Base-by-base conservation (phyloP, 2,797 vertebrate genomes). In the Hapalemur alaotrensis region DNA sequence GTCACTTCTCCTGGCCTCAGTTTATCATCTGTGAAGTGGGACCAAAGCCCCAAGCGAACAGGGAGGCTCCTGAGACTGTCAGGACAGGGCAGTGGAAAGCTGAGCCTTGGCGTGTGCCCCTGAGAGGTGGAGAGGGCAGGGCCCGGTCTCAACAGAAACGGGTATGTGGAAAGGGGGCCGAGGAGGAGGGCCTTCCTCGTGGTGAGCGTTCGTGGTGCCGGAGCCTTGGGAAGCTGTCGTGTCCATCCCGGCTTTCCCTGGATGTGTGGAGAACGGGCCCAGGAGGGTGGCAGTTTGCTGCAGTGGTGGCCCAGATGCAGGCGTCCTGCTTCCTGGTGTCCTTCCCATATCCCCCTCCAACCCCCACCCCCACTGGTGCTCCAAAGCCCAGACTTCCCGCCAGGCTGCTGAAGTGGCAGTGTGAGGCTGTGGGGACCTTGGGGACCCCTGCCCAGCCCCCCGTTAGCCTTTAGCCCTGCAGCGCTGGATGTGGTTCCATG, bases 401-500 rank as follows among this genome's bases (percentile, higher is more conserved):
- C 32, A 35, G 61, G 43, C 46, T 69, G 43, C 94, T 79, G 43
- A 67, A 72, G 69, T 57, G 30, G 72, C 50, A 50, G 61, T 78
- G 0, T 32, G 50, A 89, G n/a, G 69, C 54, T 52, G 50, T 9
- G 35, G 92, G 35, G 35, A 59, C 57, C 48, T 69, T 18, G 35
- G 67, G 43, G 35, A 38, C 32, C 65, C 41, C 32, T 9, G n/a
- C 20, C 63, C 32, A 23, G 25, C 14, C 10, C 48, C 52, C 50
- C 23, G 7, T 30, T 81, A 72, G 70, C 30, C 30, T 70, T 79
- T 15, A 23, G 63, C 50, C 28, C n/a, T 43, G 30, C 9, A 30
- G 35, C 2, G 0, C 30, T 15, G 13, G 48, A 22, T 7, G 5
- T 0, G 6, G 61, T 30, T 63, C 32, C 5, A 2, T 57, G 32